phyloP scores from a whole-genome alignment of 2,113 vertebrate species.

The Laticauda colubrina region DNA sequence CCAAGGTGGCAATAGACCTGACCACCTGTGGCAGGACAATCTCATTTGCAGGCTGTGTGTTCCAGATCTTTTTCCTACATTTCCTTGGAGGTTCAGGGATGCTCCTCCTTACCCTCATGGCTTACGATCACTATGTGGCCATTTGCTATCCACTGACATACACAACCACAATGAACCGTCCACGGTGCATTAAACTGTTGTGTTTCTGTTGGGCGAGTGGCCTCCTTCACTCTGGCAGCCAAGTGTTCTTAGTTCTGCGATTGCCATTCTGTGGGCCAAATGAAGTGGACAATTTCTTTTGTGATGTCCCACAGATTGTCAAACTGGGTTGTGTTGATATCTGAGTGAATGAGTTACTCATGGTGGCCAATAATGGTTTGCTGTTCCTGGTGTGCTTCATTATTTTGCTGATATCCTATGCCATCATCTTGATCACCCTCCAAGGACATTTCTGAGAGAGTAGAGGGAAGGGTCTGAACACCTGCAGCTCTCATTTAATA shows the following conservation, averaged over 20 bases:
- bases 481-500: constrained; percentile 47
- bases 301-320: constrained; percentile 3
- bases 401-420: constrained; percentile 58
- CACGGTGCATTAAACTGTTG: constrained; percentile 37
- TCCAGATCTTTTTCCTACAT: constrained; percentile 18
- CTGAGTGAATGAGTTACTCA: constrained; percentile 46
- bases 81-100: constrained; percentile 13
- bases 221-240: constrained; percentile 46
- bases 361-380: constrained; percentile 56
- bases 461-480: constrained; percentile 47
- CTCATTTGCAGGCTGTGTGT: neutral
- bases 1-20: neutral
- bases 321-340: constrained; percentile 51
- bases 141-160: constrained; percentile 29
- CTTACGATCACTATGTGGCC: constrained; percentile 40
- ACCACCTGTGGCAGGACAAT: neutral
- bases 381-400: constrained; percentile 59
- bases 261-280: constrained; percentile 49
- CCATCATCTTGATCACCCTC: constrained; percentile 36
- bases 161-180: constrained; percentile 38
- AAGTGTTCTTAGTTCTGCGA: constrained; percentile 15
- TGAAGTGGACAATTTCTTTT: neutral
- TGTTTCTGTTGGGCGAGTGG: constrained; percentile 50
- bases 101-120: constrained; percentile 41
- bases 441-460: constrained; percentile 3